Evolutionary conservation across 2,888 invertebrate genomes (phyloP), one percentile per base, ranked within the genome.

Genomic region (Pachymerium ferrugineum): DNA sequence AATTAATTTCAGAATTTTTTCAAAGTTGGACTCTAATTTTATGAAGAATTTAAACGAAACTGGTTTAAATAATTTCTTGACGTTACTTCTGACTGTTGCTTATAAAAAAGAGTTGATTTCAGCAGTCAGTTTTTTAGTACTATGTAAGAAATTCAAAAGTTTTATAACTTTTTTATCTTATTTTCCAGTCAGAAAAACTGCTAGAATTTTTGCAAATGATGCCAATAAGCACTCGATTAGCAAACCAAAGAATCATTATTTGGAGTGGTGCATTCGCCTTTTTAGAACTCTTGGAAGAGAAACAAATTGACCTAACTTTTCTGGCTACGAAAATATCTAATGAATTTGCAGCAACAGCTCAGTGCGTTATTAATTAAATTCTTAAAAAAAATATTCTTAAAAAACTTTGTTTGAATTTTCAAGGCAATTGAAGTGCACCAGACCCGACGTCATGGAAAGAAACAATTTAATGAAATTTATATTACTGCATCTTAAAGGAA

Each of bases 191-290:
- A 29, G 31, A 16, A 16, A 69, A 69, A 33, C 28, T 69, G 31
- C 8, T 30, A 1, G 33, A 69, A 31, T 33, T 69, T 31, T 8
- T 69, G 14, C 14, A 69, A 30, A 31, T 69, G 1, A n/a, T 69
- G 10, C 33, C 69, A 69, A 19, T 69, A 29, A 22, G 19, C 1
- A 2, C 14, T 19, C 30, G 30, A n/a, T 30, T 22, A 14, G 19
- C 30, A 3, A 31, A n/a, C 12, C 69, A 69, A 14, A 28, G 69
- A 69, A 3, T 19, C 14, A 69, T 69, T 1, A 30, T 19, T 1
- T 69, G 69, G 69, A 29, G 19, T n/a, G 69, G 69, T n/a, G 19
- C 30, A 30, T 69, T 69, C 33, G 69, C 69, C 8, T n/a, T 69
- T 12, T 33, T 69, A 30, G 31, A 69, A 31, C 28, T 69, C 1